These are phyloP conservation scores for Megaleporinus macrocephalus DNA, from an alignment of 2,113 vertebrate genomes.

Conservation along the genomic window DNA sequence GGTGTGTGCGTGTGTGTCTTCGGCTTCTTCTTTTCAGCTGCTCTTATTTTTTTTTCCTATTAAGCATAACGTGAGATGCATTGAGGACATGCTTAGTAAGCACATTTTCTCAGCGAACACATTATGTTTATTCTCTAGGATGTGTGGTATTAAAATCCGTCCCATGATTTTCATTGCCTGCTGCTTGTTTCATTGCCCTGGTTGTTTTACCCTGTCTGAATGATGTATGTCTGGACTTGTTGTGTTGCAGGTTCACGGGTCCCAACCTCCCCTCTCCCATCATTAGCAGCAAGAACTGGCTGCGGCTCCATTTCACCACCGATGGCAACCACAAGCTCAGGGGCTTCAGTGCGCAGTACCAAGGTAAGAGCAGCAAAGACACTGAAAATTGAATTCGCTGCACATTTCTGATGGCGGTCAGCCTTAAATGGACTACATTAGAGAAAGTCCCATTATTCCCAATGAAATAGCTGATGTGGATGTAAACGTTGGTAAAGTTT, in stretches of 20 bases:
- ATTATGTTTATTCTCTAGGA: not conserved
- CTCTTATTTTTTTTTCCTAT: not conserved
- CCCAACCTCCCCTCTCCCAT: conserved; percentile 93
- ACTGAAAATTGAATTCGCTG: not conserved
- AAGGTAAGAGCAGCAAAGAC: conserved; percentile 79
- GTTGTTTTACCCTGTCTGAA: conserved; percentile 1
- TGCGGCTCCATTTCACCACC: conserved; percentile 93
- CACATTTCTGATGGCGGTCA: too few relatives aligned
- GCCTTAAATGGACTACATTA: too few relatives aligned
- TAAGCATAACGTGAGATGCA: not conserved
- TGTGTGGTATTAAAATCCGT: not conserved
- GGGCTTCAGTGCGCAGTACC: conserved; percentile 96
- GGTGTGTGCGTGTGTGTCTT: conserved; percentile 29
- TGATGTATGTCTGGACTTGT: not conserved
- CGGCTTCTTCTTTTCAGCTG: not conserved
- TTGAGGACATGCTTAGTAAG: not conserved
- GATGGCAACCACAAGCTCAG: conserved; percentile 96
- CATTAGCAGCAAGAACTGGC: conserved; percentile 99
- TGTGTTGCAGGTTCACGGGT: conserved; percentile 89
- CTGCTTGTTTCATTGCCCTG: not conserved
- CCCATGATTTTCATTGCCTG: not conserved
- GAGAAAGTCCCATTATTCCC: too few relatives aligned
- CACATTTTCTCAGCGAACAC: not conserved
- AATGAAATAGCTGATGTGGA: too few relatives aligned
- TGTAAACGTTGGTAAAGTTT: too few relatives aligned